Percentiles rank a stretch among this genome's conserved stretches.
Evolutionary conservation across 64 coral and sea anemone genomes (phyloP).

Genomic region (Platygyra sinensis): DNA sequence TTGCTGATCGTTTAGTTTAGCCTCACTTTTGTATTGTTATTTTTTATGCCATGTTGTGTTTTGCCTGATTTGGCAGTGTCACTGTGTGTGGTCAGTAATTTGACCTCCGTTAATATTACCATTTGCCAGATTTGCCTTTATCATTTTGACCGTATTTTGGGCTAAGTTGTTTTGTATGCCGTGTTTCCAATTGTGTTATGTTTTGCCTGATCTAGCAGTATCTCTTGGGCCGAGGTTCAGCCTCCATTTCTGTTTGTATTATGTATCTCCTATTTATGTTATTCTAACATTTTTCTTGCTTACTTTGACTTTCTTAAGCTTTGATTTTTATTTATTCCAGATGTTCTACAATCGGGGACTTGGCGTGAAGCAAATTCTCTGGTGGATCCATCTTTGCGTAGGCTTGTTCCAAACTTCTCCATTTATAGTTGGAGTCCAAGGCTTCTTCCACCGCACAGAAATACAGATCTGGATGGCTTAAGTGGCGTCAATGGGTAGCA

Average conservation of each 20-base stretch:
- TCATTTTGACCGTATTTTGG: slow-evolving; percentile 22
- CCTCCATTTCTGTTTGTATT: not conserved
- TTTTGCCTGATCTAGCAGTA: slow-evolving; percentile 36
- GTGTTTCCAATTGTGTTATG: not conserved
- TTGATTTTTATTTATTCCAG: not conserved
- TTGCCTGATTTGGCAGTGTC: not conserved
- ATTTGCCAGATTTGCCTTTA: slow-evolving; percentile 13
- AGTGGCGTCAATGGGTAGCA: slow-evolving; percentile 10
- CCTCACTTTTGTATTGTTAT: too few species aligned
- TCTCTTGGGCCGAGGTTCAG: not conserved
- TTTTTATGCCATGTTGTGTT: too few species aligned
- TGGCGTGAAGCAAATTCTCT: not conserved
- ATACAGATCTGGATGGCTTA: slow-evolving; percentile 42
- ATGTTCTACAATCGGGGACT: not conserved
- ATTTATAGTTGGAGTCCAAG: not conserved
- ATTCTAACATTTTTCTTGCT: not conserved
- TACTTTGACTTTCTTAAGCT: not conserved
- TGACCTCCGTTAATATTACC: not conserved
- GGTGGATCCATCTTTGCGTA: not conserved
- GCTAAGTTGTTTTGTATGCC: slow-evolving; percentile 2
- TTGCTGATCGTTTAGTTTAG: not conserved
- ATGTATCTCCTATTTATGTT: not conserved
- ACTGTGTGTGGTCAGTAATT: not conserved
- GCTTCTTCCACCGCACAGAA: slow-evolving; percentile 38
- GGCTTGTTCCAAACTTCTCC: too few species aligned